Evolutionary conservation across 2,888 invertebrate species (phyloP), one percentile per base, ranked within the genome.

Genomic region (Macrosiphum euphorbiae): DNA sequence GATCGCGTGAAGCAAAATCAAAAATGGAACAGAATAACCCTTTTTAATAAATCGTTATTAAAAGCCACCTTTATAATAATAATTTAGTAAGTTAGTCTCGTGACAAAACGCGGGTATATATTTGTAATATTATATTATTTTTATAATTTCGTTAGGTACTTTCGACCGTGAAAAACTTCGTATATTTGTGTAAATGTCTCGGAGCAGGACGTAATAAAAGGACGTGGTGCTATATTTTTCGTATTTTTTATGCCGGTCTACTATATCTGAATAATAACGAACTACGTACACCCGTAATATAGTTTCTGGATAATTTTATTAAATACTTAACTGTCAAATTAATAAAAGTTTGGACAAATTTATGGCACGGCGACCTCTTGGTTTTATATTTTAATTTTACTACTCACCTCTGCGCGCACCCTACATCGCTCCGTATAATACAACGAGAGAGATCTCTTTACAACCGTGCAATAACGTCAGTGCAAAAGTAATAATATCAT

Each of bases 301-400:
- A 88, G 52, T 55, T 88, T 88, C 88, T 88, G 55, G 35, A 88
- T 88, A 88, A 55, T 52, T 88, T 47, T 88, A 88, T 88, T 50
- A 88, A 55, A 88, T 88, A 88, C 28, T 88, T 50, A 52, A 88
- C 52, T 55, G 88, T 88, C 88, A 88, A 55, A 55, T 88, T 86
- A 86, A 86, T 78, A 78, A 78, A 78, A 78, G 78, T 78, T 78
- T 78, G 78, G 78, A 78, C 78, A 20, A 35, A 78, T 78, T 78
- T 78, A 78, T 78, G 35, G 35, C 78, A 41, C 20, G 7, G 8
- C 78, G 78, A 78, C 78, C 78, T 78, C 78, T 78, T 35, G 35
- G 78, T 78, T 41, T 78, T 78, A 35, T 78, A 78, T 35, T 78
- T 78, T 78, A 78, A 78, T 78, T 78, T 78, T 41, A 78, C 78